Conservation (phyloP, 2,888 invertebrate species). For the Lydus trimaculatus region DNA sequence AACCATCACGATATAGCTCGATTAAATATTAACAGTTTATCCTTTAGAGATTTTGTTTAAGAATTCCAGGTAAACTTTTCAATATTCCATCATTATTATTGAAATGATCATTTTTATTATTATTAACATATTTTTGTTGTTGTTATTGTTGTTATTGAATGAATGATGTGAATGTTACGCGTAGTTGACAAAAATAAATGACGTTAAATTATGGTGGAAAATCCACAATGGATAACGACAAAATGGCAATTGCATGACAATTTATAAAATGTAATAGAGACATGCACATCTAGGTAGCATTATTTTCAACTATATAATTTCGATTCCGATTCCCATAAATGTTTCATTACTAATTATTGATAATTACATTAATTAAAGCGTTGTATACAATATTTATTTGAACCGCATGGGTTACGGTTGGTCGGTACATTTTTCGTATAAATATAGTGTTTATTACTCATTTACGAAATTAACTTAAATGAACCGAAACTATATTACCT, state of each 20-base stretch:
- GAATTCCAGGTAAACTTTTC: not conserved
- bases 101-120: not conserved
- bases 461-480: constrained; percentile 41
- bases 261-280: constrained; percentile 48
- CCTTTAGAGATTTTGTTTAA: not conserved
- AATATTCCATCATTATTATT: not conserved
- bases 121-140: not conserved
- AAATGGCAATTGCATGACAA: constrained; percentile 49
- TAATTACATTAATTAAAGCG: constrained; percentile 46
- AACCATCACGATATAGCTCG: constrained; percentile 44
- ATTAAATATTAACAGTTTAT: constrained; percentile 26
- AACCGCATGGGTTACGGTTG: constrained; percentile 44
- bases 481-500: constrained; percentile 24
- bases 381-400: constrained; percentile 43
- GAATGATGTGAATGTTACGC: constrained; percentile 27
- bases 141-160: not conserved
- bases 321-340: constrained; percentile 53
- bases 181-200: constrained; percentile 33
- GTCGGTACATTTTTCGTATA: constrained; percentile 38
- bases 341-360: constrained; percentile 49
- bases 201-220: constrained; percentile 37
- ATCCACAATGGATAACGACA: constrained; percentile 42
- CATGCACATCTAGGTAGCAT: constrained; percentile 54
- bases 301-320: constrained; percentile 49
- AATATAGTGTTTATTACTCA: constrained; percentile 46